Conservation (phyloP, 2,797 vertebrate genomes). For the Myripristis murdjan region DNA sequence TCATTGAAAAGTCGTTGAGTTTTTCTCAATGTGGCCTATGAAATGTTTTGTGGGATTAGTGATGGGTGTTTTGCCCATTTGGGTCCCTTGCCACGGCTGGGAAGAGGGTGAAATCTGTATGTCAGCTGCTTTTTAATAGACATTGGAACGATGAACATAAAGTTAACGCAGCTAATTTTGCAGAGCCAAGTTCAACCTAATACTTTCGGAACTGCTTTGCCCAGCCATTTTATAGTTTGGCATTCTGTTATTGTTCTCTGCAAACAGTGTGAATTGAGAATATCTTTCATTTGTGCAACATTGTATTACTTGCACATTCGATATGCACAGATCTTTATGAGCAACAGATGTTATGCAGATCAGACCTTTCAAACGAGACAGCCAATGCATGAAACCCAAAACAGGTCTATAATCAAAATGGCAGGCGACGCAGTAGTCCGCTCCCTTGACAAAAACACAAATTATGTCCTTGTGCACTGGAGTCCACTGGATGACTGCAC, state of each 20-base stretch:
- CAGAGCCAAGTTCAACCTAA: not conserved
- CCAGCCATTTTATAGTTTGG: not conserved
- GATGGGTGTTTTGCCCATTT: constrained; percentile 1
- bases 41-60: not conserved
- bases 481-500: not conserved
- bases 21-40: too few relatives aligned
- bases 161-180: constrained; percentile 1
- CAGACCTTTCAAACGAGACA: constrained; percentile 60
- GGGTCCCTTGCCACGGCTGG: not conserved
- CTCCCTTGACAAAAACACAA: constrained; percentile 41
- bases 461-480: constrained; percentile 9
- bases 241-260: constrained; percentile 10
- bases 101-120: not conserved
- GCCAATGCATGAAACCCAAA: constrained; percentile 60
- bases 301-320: constrained; percentile 34
- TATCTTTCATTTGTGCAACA: too few relatives aligned
- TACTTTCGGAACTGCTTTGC: not conserved
- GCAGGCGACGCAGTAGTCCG: constrained; percentile 40
- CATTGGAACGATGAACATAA: not conserved
- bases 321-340: constrained; percentile 47
- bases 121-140: not conserved
- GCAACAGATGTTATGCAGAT: constrained; percentile 77
- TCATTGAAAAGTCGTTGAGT: too few relatives aligned
- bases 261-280: not conserved
- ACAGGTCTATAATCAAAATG: constrained; percentile 52